Percentiles rank a stretch among this genome's conserved stretches.
phyloP scores from a whole-genome alignment of 2,113 vertebrate species.

The Cebus imitator region DNA sequence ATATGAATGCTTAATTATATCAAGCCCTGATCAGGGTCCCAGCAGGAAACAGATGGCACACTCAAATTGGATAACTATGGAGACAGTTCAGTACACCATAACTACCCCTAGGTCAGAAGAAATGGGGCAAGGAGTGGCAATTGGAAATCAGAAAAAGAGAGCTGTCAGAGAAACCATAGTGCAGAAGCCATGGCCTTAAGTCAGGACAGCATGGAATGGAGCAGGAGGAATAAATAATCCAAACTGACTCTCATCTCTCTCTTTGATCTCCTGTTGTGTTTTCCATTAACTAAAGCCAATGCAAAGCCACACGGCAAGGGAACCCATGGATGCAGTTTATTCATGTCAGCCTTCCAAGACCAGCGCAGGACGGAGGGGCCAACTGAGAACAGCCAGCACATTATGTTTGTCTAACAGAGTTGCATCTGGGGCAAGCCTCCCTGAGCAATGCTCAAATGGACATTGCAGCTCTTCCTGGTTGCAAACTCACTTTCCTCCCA shows the following conservation, averaged over 20 bases:
- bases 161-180: neutral
- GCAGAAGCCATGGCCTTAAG: neutral
- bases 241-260: neutral
- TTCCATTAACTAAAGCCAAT: neutral
- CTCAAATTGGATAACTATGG: neutral
- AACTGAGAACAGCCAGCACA: neutral
- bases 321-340: neutral
- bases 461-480: neutral
- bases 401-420: neutral
- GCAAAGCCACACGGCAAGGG: neutral
- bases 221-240: neutral
- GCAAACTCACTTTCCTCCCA: neutral
- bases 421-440: neutral
- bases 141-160: neutral
- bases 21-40: neutral
- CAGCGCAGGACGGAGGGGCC: neutral
- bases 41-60: constrained; percentile 14
- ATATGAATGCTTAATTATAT: neutral
- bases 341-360: neutral
- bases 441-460: neutral
- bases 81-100: neutral
- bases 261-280: neutral
- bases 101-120: neutral
- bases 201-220: neutral
- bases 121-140: neutral